A percentile compares a stretch with the other conserved stretches of the same genome.
phyloP scores from a whole-genome alignment of 2,113 vertebrate genomes.

The Dipodomys merriami region DNA sequence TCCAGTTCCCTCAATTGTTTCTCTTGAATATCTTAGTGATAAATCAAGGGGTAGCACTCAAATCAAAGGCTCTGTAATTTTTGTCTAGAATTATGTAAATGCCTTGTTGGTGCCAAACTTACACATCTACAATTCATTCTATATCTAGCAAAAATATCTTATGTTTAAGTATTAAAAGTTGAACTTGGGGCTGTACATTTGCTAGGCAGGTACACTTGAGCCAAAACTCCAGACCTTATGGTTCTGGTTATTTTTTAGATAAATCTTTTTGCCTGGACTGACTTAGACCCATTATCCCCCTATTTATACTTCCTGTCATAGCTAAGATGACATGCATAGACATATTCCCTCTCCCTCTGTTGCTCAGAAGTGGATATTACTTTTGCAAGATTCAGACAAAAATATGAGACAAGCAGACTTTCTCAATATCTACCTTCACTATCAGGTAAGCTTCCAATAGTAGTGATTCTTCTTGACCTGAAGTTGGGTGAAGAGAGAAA shows the following conservation, averaged over 20 bases:
- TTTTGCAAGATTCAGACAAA: constrained; percentile 16
- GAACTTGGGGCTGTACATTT: no score
- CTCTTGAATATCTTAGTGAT: constrained; percentile 1
- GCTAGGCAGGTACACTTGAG: no score
- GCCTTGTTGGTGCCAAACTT: background rate
- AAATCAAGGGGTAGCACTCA: background rate
- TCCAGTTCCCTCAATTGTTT: background rate
- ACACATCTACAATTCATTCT: background rate
- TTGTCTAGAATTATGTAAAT: background rate
- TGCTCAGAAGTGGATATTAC: background rate
- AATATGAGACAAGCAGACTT: background rate
- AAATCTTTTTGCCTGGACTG: no score
- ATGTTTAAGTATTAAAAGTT: no score
- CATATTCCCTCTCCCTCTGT: background rate
- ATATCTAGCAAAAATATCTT: background rate
- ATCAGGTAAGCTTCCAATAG: background rate
- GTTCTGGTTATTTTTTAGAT: no score
- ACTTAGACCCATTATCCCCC: no score
- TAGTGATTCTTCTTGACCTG: background rate
- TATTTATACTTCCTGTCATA: no score
- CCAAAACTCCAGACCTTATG: no score
- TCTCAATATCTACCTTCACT: background rate
- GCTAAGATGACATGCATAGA: no score
- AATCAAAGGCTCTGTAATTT: background rate
- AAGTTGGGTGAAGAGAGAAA: background rate